Evolutionary conservation across 2,888 invertebrate species (phyloP).

Genomic region (Euspilapteryx auroguttella): DNA sequence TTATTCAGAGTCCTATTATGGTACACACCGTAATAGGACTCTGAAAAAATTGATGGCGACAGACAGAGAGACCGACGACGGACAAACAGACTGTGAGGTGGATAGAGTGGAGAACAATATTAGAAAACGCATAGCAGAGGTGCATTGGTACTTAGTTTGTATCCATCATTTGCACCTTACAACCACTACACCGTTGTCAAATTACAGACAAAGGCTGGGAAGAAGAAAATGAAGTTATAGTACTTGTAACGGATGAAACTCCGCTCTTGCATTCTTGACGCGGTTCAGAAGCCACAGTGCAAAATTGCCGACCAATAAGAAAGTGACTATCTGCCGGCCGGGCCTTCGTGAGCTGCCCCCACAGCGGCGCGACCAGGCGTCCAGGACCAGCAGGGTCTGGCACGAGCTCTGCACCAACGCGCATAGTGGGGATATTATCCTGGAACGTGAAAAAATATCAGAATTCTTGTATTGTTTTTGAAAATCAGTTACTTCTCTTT

Average conservation of each 20-base stretch:
- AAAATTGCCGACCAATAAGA: slow-evolving; percentile 65
- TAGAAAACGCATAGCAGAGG: no score
- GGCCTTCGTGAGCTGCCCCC: slow-evolving; percentile 51
- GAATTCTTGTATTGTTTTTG: neutral
- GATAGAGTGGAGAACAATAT: no score
- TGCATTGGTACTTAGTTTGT: no score
- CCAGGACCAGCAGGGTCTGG: slow-evolving; percentile 63
- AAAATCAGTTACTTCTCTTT: neutral
- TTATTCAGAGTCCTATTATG: no score
- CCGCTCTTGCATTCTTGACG: slow-evolving; percentile 67
- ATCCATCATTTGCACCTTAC: no score
- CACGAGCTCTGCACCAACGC: slow-evolving; percentile 66
- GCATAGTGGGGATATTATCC: slow-evolving; percentile 45
- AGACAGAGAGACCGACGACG: no score
- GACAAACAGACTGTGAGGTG: no score
- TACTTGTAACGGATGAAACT: slow-evolving; percentile 67
- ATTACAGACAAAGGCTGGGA: no score
- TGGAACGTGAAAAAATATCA: slow-evolving; percentile 13
- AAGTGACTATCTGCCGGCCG: slow-evolving; percentile 70
- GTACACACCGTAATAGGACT: no score
- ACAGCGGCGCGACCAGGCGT: slow-evolving; percentile 61
- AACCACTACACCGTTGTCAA: no score
- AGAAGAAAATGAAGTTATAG: neutral
- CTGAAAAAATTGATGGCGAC: no score
- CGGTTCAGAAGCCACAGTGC: slow-evolving; percentile 72